Evolutionary conservation across 1,140 invertebrate genomes (phyloP), one percentile per base, ranked within the genome.

Genomic region (Pristionchus pacificus): DNA sequence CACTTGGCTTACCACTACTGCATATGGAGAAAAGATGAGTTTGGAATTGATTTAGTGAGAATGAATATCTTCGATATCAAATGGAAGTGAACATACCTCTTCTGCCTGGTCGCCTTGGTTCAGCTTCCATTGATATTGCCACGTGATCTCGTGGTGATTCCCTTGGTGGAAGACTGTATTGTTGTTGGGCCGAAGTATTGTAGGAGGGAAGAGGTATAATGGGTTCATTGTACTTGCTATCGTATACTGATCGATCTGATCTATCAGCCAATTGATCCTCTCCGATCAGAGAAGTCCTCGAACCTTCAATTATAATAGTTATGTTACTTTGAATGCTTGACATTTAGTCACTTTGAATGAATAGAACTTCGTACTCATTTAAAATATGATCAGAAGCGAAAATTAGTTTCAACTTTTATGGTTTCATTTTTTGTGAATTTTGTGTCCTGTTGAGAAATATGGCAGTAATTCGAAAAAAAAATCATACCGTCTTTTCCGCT

Each of bases 91-190:
- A 68, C 72, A 38, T 29, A 74, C 73, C 73, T 71, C 73, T 67
- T 67, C 68, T 61, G 3, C 72, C 72, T 2, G 72, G 68, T 61
- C 73, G 61, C 38, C 73, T 67, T 6, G 73, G 73, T 29, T 74
- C 73, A 1, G 38, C 71, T 32, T 74, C 73, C 73, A 74, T 74
- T 19, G 73, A 61, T 57, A 74, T 70, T 24, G 60, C 61, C 1
- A 74, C 73, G 24, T 74, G 73, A 14, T 69, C 70, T 25, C 70
- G 3, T 49, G 70, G 29, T 28, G 38, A 49, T 67, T 29, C 28
- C 14, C 2, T 67, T 59, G 38, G 55, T 25, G 31, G 65, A 67
- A 25, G 65, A 67, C 19, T 2, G 14, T n/a, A 38, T 25, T 63
- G 65, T 25, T 67, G n/a, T n/a, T n/a, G n/a, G n/a, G n/a, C n/a